Conservation (phyloP, 2,888 invertebrate species). For the Apamea epomidion region DNA sequence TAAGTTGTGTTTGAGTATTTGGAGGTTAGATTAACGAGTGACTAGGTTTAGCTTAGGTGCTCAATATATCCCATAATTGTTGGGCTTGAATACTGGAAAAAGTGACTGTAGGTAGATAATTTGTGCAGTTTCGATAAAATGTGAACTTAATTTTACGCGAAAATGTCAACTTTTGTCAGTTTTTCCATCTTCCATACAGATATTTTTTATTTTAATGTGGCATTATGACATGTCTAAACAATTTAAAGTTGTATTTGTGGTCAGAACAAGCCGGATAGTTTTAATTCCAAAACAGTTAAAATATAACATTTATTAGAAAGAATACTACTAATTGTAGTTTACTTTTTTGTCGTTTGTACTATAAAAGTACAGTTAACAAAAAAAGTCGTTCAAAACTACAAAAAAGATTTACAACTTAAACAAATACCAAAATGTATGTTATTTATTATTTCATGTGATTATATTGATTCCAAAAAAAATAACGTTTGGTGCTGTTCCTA, state of each 20-base stretch:
- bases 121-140: background rate
- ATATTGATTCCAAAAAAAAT: conserved; percentile 68
- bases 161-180: background rate
- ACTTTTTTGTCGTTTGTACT: background rate
- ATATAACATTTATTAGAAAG: background rate
- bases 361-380: background rate
- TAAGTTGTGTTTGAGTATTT: conserved; percentile 38
- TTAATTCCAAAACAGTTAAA: background rate
- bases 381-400: conserved; percentile 18
- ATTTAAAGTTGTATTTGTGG: background rate
- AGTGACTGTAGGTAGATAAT: background rate
- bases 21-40: conserved; percentile 34
- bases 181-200: background rate
- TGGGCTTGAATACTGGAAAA: conserved; percentile 20
- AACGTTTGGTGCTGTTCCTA: conserved; percentile 74
- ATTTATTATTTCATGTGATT: conserved; percentile 65
- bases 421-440: conserved; percentile 60
- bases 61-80: conserved; percentile 45
- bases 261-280: conserved; percentile 4
- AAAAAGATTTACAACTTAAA: conserved; percentile 4
- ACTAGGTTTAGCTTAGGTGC: conserved; percentile 56
- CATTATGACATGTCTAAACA: background rate
- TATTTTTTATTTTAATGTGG: background rate
- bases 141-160: background rate
- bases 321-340: background rate